Evolutionary conservation across 2,888 invertebrate genomes (phyloP).

Genomic region (Dorcus parallelipipedus): DNA sequence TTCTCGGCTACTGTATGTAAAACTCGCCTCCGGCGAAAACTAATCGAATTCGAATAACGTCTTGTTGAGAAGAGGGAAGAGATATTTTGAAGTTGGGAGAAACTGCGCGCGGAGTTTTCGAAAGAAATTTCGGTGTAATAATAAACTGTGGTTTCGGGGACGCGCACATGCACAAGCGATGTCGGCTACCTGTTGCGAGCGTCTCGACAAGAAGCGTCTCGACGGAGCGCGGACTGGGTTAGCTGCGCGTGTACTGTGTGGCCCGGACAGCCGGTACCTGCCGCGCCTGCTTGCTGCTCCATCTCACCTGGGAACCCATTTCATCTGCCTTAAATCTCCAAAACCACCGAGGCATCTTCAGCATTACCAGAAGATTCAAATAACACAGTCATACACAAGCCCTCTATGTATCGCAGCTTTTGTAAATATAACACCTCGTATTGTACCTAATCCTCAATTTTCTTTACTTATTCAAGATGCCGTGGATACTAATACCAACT

Average conservation of each 20-base stretch:
- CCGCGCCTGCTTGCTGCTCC: conserved; percentile 37
- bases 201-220: conserved; percentile 33
- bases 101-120: not conserved
- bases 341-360: conserved; percentile 1
- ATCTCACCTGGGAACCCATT: conserved; percentile 23
- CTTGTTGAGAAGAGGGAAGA: no score
- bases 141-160: not conserved
- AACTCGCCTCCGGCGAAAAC: no score
- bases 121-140: not conserved
- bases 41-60: no score
- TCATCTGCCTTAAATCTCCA: conserved; percentile 1
- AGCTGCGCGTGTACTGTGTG: conserved; percentile 40
- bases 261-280: conserved; percentile 42
- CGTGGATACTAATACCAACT: no score
- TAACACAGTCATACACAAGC: no score
- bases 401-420: no score
- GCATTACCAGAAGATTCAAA: not conserved
- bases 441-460: no score
- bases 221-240: conserved; percentile 35
- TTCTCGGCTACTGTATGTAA: no score
- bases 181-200: conserved; percentile 41
- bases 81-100: not conserved
- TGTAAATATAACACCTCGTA: no score
- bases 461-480: no score
- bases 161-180: conserved; percentile 24